phyloP scores from a whole-genome alignment of 1,140 invertebrate species.

The Magallana ariakensis region DNA sequence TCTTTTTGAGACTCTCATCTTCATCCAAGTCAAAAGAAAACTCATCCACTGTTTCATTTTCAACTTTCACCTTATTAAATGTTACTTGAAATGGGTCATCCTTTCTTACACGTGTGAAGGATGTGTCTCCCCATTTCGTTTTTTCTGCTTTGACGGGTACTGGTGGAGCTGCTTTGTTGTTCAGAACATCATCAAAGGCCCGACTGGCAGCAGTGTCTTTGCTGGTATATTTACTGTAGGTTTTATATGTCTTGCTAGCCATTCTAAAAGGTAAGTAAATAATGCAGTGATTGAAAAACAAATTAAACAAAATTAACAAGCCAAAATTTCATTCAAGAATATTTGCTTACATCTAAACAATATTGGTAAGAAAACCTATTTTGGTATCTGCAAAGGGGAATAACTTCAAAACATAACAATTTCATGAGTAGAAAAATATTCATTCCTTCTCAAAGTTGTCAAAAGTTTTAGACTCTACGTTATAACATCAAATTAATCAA shows the following conservation, averaged over 20 bases:
- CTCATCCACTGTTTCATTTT: conserved; percentile 63
- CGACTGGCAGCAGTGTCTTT: conserved; percentile 61
- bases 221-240: conserved; percentile 53
- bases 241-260: conserved; percentile 60
- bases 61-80: conserved; percentile 57
- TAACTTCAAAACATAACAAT: too few species aligned
- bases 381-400: too few species aligned
- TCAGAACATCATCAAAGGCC: conserved; percentile 69
- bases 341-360: too few species aligned
- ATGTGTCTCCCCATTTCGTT: conserved; percentile 72
- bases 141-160: conserved; percentile 62
- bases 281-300: too few species aligned
- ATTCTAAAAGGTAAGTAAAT: conserved; percentile 30
- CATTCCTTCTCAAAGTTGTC: too few species aligned
- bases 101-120: conserved; percentile 65
- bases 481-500: too few species aligned
- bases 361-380: too few species aligned
- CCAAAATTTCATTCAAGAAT: too few species aligned
- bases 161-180: conserved; percentile 53
- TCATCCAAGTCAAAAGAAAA: conserved; percentile 72
- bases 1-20: conserved; percentile 50
- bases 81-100: conserved; percentile 57
- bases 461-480: too few species aligned
- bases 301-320: too few species aligned
- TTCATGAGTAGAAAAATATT: too few species aligned